Evolutionary conservation across 2,113 vertebrate species (phyloP), one percentile per base, ranked within the genome.

Genomic region (Phylloscopus trochilus): DNA sequence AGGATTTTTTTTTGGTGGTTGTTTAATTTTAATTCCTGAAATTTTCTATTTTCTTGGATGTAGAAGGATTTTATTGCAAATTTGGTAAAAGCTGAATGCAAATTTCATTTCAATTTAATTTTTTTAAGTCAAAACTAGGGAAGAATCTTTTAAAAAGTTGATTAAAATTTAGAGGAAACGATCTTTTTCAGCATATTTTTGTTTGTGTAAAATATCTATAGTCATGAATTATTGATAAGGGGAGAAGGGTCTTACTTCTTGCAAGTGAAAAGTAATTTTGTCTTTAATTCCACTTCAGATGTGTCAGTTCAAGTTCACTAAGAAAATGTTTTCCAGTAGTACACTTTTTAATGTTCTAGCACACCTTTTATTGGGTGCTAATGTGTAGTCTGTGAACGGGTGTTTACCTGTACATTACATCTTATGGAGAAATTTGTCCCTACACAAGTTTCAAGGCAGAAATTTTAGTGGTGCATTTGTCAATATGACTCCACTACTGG

Each of bases 331-430:
- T 16, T 66, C 22, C 37, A 56, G 13, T 15, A 37, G 5, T 44
- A 53, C 20, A 67, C 2, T 44, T 77, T 55, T 67, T 22, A 58
- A 13, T 33, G n/a, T 74, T 75, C 6, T 70, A 62, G 7, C 1
- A 5, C n/a, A 72, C 10, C 3, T 67, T 75, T 75, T 87, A 58
- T 63, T 66, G 35, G 23, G 27, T 72, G 53, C 4, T 73, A 72
- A 53, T 26, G 4, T 44, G 19, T 10, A 44, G 13, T 49, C 35
- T 63, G 6, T 58, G 28, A 41, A 41, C 0, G 0, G 5, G 4
- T 49, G 5, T 70, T 72, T 41, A 60, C 64, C 26, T 60, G 3
- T 33, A 43, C 37, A 39, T 75, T 63, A 21, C 9, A 39, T 2
- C 46, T 74, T 21, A 37, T 3, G 47, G 44, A 74, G 27, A 66